Percentiles rank a stretch among this genome's conserved stretches.
Evolutionary conservation across 2,113 vertebrate species (phyloP).

Genomic region (Pedetes capensis): DNA sequence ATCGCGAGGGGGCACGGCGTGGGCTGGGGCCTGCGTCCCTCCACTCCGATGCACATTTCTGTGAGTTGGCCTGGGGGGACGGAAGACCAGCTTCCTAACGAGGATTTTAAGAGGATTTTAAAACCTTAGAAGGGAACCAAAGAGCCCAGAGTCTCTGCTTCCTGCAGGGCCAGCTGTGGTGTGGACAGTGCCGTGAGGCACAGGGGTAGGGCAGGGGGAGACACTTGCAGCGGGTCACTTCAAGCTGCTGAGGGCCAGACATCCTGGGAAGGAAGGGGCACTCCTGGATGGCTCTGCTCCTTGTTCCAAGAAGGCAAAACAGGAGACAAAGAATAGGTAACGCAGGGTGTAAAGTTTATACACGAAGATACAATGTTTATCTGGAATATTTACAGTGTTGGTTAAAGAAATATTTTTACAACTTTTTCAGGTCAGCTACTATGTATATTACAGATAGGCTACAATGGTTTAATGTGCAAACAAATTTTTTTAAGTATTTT

Average conservation of each 20-base stretch:
- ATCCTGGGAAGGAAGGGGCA: too few relatives aligned
- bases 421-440: slow-evolving; percentile 83
- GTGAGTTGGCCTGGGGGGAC: slow-evolving; percentile 71
- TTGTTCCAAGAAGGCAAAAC: slow-evolving; percentile 51
- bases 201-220: not conserved
- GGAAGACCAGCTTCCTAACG: slow-evolving; percentile 69
- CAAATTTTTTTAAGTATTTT: too few relatives aligned
- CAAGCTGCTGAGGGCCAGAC: too few relatives aligned
- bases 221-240: too few relatives aligned
- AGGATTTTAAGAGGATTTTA: too few relatives aligned
- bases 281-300: too few relatives aligned
- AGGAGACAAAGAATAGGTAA: slow-evolving; percentile 71
- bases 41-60: slow-evolving; percentile 53
- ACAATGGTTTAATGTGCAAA: slow-evolving; percentile 79
- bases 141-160: not conserved
- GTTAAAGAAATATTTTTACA: slow-evolving; percentile 91
- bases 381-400: slow-evolving; percentile 95
- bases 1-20: slow-evolving; percentile 33
- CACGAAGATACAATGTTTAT: slow-evolving; percentile 93
- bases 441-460: slow-evolving; percentile 86
- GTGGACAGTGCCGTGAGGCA: not conserved
- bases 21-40: not conserved
- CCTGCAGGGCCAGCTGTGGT: not conserved
- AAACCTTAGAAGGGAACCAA: not conserved
- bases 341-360: slow-evolving; percentile 86